Evolutionary conservation across 2,797 vertebrate genomes (phyloP).

Genomic region (Pipistrellus pipistrellus): DNA sequence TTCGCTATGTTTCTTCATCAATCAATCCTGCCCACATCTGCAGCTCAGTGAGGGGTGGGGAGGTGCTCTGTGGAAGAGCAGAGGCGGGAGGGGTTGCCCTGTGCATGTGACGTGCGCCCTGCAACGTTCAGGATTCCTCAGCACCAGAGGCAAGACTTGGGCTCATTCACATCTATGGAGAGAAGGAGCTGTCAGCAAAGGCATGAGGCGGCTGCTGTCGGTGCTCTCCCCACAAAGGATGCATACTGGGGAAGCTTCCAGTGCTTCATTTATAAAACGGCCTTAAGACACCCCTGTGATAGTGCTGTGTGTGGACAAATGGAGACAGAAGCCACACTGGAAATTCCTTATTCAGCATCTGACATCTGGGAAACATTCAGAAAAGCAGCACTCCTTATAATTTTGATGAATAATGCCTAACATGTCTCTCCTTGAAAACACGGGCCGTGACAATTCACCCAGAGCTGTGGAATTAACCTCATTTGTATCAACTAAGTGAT

Average conservation of each 20-base stretch:
- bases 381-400: neutral
- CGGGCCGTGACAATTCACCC: neutral
- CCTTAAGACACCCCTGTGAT: neutral
- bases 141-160: neutral
- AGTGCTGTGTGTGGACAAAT: neutral
- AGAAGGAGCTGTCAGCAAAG: conserved; percentile 34
- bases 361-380: neutral
- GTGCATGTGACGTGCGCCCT: accelerated
- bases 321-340: neutral
- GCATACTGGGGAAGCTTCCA: neutral
- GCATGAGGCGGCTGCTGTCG: neutral
- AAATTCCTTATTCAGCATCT: neutral
- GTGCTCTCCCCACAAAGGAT: neutral
- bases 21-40: conserved; percentile 49
- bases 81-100: neutral
- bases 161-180: neutral
- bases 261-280: conserved; percentile 22
- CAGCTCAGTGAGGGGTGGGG: conserved; percentile 8
- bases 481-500: neutral
- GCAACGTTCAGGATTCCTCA: neutral
- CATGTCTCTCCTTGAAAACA: neutral
- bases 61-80: neutral
- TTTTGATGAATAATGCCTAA: conserved; percentile 20
- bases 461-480: neutral
- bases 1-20: conserved; percentile 58